Base-by-base conservation (phyloP, 2,113 vertebrate genomes). In the Podiceps cristatus region DNA sequence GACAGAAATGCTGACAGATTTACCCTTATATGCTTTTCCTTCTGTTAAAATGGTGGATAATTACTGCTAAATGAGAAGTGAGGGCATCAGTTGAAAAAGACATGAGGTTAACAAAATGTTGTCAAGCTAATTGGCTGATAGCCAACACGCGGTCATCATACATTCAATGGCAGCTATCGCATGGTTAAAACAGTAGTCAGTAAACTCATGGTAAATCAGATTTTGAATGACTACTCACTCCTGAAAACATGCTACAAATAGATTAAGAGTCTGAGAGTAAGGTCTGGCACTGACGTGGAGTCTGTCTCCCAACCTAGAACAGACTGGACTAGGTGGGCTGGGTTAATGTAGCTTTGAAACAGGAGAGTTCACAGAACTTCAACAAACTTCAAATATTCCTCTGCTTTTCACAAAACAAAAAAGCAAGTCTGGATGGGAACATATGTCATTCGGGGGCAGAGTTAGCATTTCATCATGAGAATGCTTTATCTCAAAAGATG, bases 121-220 rank as follows among this genome's bases (percentile, higher is more conserved):
- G 33, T 14, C 37, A 22, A 37, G 49, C 28, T 45, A 69, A 29
- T 10, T 12, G 42, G 71, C 49, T 76, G 56, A 56, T 33, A 44
- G 53, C 7, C 47, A 35, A 23, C 0, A 0, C 1, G 2, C 19
- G 35, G 27, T 42, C 81, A 3, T n/a, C 35, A 10, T 22, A 29
- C 5, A 10, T n/a, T 69, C 35, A 25, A 16, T 5, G 8, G 67
- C 12, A 79, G 53, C 59, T 67, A 25, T 37, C 25, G 47, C 15
- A n/a, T 28, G 19, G 42, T 56, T 45, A 50, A 68, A 69, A 42
- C 22, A 35, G 37, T 16, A 60, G 53, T 22, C 18, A 29, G 62
- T 23, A 31, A 80, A 49, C 10, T 19, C 22, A n/a, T 2, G 35
- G 14, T 52, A 58, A 75, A 50, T 45, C 13, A 63, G 33, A 75